phyloP scores from a whole-genome alignment of 2,113 vertebrate species.

The Lynx canadensis region DNA sequence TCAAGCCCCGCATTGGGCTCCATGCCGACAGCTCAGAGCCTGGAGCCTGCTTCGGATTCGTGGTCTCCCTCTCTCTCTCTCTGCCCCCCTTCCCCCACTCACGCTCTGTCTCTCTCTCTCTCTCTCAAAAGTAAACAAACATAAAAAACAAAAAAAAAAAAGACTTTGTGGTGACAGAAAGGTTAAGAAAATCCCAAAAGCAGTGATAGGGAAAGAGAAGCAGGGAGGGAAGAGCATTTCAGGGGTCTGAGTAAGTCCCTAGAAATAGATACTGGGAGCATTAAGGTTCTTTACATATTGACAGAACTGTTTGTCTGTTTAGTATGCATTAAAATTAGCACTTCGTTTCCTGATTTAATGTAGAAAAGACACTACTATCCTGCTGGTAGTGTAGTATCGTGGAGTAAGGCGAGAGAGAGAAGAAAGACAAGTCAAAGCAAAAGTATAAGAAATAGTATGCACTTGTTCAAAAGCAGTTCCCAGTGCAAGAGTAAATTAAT shows the following conservation, averaged over 20 bases:
- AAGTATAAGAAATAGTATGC: neutral
- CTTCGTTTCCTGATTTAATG: neutral
- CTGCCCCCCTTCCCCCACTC: too few relatives aligned
- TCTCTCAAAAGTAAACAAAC: too few relatives aligned
- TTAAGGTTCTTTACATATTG: neutral
- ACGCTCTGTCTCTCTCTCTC: too few relatives aligned
- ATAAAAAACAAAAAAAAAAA: too few relatives aligned
- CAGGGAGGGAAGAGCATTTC: neutral
- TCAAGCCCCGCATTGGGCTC: too few relatives aligned
- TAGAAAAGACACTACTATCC: neutral
- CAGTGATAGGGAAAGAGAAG: neutral
- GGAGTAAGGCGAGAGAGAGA: neutral
- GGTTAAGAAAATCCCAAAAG: neutral
- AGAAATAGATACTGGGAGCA: neutral
- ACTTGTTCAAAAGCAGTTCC: conserved; percentile 32
- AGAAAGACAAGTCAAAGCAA: neutral
- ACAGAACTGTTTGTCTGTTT: neutral
- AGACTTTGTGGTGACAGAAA: neutral
- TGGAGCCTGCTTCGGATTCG: too few relatives aligned
- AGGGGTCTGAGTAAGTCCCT: neutral
- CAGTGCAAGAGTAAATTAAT: conserved; percentile 18
- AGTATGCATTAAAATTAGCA: neutral
- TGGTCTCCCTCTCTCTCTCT: too few relatives aligned
- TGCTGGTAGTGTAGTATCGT: neutral
- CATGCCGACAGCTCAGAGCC: too few relatives aligned